Base-by-base conservation (phyloP, 1,140 invertebrate species). In the Eriocheir sinensis region DNA sequence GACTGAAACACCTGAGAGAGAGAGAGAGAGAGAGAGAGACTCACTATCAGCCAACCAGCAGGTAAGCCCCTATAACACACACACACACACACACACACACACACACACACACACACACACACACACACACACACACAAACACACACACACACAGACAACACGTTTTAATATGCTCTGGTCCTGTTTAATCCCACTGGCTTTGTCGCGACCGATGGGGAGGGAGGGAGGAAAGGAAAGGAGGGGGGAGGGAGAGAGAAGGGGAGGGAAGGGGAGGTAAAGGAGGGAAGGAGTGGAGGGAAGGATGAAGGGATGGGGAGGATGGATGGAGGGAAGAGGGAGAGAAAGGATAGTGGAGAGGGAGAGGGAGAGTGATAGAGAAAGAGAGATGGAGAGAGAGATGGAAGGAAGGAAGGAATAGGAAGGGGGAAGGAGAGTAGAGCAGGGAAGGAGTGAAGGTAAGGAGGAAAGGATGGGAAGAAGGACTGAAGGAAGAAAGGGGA, bases 141-240 rank as follows among this genome's bases (percentile, higher is more conserved):
- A 89, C 86, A 89, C n/a, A 86, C 83, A 40, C 83, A 40, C 40
- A 86, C 30, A 89, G 9, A 89, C 38, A 89, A 89, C n/a, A 89
- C 86, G 36, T 40, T 48, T 15, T 89, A 89, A 72, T 72, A 72
- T 72, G 60, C 60, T 72, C 60, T n/a, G 60, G 60, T 72, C 60
- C 60, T n/a, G 60, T n/a, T 72, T 72, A 4, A 72, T 72, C 60
- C 60, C 27, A 21, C 60, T 72, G 60, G 60, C 60, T 72, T 72
- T 72, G 60, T 72, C 60, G 60, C n/a, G 60, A n/a, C 60, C 60
- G n/a, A n/a, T n/a, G n/a, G 60, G 60, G 8, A n/a, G 60, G 60
- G 27, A 2, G 17, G 21, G 60, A 72, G 60, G 21, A 15, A 4
- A 8, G 4, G 44, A 15, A 48, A 15, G 44, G 44, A 48, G 4